phyloP scores from a whole-genome alignment of 1,140 invertebrate genomes.

The Xylocopa sonorina region DNA sequence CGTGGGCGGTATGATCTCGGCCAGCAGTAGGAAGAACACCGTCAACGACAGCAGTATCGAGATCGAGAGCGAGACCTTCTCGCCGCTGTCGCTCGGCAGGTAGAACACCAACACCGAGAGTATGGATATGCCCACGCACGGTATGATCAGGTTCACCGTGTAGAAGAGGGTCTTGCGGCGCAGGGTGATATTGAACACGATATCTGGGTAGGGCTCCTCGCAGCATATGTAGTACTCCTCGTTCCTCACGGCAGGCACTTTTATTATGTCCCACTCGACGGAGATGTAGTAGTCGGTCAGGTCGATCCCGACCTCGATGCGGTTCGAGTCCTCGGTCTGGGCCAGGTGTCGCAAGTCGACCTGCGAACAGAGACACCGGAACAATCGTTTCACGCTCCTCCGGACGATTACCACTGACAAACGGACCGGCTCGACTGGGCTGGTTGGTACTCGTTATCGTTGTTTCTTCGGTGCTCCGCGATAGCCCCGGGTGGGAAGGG shows the following conservation, averaged over 20 bases:
- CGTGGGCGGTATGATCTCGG: slow-evolving; percentile 99
- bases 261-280: slow-evolving; percentile 98
- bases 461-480: not conserved
- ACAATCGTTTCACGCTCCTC: no score
- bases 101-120: slow-evolving; percentile 99
- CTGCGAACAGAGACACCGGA: slow-evolving; percentile 85
- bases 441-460: not conserved
- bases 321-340: slow-evolving; percentile 90
- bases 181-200: slow-evolving; percentile 98
- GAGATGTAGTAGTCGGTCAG: slow-evolving; percentile 97
- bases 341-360: slow-evolving; percentile 93
- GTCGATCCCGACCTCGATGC: slow-evolving; percentile 94
- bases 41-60: slow-evolving; percentile 99
- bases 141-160: slow-evolving; percentile 97
- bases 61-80: slow-evolving; percentile 98
- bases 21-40: slow-evolving; percentile 98
- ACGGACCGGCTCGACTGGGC: not conserved
- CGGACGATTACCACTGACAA: no score
- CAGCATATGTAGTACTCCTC: slow-evolving; percentile 96
- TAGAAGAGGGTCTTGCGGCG: slow-evolving; percentile 98
- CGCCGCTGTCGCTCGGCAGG: slow-evolving; percentile 98
- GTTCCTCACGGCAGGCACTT: slow-evolving; percentile 92
- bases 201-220: slow-evolving; percentile 96
- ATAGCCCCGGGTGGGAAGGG: not conserved
- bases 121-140: slow-evolving; percentile 98